Base-by-base conservation (phyloP, 2,888 invertebrate genomes). In the Phragmatobia fuliginosa region DNA sequence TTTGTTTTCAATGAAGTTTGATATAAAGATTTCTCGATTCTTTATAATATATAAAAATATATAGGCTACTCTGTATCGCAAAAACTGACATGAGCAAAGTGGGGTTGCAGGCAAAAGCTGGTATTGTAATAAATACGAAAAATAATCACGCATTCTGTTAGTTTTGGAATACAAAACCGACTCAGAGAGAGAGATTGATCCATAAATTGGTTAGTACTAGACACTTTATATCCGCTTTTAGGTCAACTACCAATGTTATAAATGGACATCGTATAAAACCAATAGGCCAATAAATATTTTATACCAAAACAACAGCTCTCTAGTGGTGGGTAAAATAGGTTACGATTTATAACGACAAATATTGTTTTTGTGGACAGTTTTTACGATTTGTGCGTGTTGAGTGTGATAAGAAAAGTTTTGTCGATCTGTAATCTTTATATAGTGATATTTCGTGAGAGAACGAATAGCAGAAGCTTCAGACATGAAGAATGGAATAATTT, bases 331-430 rank as follows among this genome's bases (percentile, higher is more conserved):
- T 66, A 81, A 82, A 81, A 78, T 78, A 76, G 68, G 62, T 73
- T 59, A 71, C 72, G 78, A 83, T 82, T 83, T 83, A 83, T 81
- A 62, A 75, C 78, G 81, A 83, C 83, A 83, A 83, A 83, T 83
- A 82, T 82, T 82, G 74, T 83, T 77, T 71, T 73, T 77, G 82
- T 78, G 67, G 75, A 72, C 70, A 71, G 67, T 72, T 74, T 72
- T 78, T 82, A 81, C 82, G 79, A 81, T 82, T 82, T 82, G 81
- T 81, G 73, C 62, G 56, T 59, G 74, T 76, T 70, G 68, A 70
- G 70, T 63, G 71, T 66, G 75, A 75, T 65, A 71, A 68, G 71
- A 67, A 73, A 70, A 68, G 72, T 66, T 65, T 21, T 28, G 28
- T 10, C 0, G 56, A 28, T 56, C 11, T 28, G 28, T 56, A 2